Evolutionary conservation across 2,113 vertebrate genomes (phyloP), one percentile per base, ranked within the genome.

Genomic region (Notarius lentiginosus): DNA sequence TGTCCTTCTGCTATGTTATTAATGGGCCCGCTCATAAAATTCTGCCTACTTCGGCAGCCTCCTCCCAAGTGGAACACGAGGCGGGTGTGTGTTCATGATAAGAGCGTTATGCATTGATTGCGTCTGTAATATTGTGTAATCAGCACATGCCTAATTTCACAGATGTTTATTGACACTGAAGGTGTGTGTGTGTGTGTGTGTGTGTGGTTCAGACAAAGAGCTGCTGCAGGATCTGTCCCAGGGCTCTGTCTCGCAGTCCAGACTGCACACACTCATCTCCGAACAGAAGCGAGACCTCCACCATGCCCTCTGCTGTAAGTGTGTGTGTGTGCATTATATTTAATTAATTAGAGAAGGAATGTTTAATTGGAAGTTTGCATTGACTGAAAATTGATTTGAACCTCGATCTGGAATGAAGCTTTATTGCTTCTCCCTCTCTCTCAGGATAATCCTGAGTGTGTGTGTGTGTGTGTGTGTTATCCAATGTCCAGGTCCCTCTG

Each of bases 271-370:
- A 86, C 95, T 99, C 82, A 94, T 93, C 87, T 92, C 95, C 47
- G 94, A 91, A 81, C 98, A 99, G 85, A 94, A 91, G 77, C 93
- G 92, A 17, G 95, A 96, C 90, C 92, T 99, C 68, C 91, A 91
- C 88, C 96, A 97, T 0, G 96, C 97, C 10, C 94, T 97, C 92
- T 95, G 91, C 89, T 97, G 97, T 98, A 93, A 96, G 76, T 66
- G 79, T 75, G 61, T 24, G 55, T 82, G 70, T 53, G 68, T 72
- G 84, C 20, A 30, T 34, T 20, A 41, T 66, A 55, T 85, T 85
- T 12, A 77, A 53, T 77, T 34, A 65, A 85, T 49, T 63, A 27
- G 41, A 53, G 30, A 41, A 72, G n/a, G 30, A 17, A 18, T 51
- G 41, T 77, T 63, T 49, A 77, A 61, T 51, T 85, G 73, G 72